Evolutionary conservation across 2,797 vertebrate species (phyloP), one percentile per base, ranked within the genome.

Genomic region (Acrossocheilus wenchowensis): DNA sequence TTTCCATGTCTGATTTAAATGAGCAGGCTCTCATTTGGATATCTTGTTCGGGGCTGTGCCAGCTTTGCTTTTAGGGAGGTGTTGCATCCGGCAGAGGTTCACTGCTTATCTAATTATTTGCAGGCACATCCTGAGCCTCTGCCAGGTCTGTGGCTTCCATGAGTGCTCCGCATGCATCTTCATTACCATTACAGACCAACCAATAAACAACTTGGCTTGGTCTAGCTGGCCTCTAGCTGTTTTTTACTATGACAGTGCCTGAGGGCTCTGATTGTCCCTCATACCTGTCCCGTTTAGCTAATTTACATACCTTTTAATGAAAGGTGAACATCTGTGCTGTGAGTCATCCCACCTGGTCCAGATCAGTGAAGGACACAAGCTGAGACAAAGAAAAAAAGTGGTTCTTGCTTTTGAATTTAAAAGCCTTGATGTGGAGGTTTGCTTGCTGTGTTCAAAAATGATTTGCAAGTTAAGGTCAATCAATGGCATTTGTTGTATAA

Each of bases 101-200:
- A 45, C 26, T 60, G 71, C 82, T 89, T 89, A 81, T 87, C 82
- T 72, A 64, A 81, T 77, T 86, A 64, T 83, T 87, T 54, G 64
- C 43, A 87, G 50, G n/a, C 41, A n/a, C 26, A 23, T 72, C 78
- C 69, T 57, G 62, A 62, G 36, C 60, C 34, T 57, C 15, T 80
- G 74, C 71, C 72, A 78, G 82, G 71, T 36, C 64, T 72, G 54
- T 72, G 62, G 57, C 74, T 85, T 82, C 48, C 64, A 45, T 39
- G 54, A 79, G 52, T 87, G 77, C 82, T 64, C 45, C 1, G 68
- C 43, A 82, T 82, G 72, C 78, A 68, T 88, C 81, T 85, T 87
- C 79, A 75, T 85, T 84, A 87, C 71, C 48, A 69, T 83, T 69
- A 66, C 48, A 73, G 78, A 86, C 48, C 75, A 62, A 86, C 69